Conservation (phyloP, 2,888 invertebrate genomes). For the Gymnosoma rotundatum region DNA sequence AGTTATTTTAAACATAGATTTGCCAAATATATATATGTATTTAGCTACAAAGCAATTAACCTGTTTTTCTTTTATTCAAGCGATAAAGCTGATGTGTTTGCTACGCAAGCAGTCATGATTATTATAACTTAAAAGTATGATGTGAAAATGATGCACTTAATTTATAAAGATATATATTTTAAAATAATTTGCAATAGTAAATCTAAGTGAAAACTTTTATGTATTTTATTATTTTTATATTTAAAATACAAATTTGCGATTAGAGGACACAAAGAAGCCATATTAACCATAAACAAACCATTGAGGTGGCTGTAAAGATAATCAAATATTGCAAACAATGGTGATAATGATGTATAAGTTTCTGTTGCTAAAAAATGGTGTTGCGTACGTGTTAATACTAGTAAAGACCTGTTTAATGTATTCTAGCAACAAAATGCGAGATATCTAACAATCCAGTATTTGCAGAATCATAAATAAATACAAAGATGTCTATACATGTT, state of each 20-base stretch:
- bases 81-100: constrained; percentile 31
- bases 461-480: constrained; percentile 11
- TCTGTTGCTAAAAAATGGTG: constrained; percentile 14
- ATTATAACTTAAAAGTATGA: constrained; percentile 53
- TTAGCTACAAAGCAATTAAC: no score
- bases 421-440: constrained; percentile 13
- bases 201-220: constrained; percentile 48
- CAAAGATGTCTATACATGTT: background rate
- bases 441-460: background rate
- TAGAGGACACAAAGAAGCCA: constrained; percentile 20
- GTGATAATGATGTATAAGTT: constrained; percentile 8
- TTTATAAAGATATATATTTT: constrained; percentile 69
- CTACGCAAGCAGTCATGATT: constrained; percentile 16
- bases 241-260: constrained; percentile 43
- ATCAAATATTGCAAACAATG: constrained; percentile 25
- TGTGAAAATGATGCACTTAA: constrained; percentile 67
- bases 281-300: constrained; percentile 52
- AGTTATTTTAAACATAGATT: no score
- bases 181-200: constrained; percentile 53
- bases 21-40: no score
- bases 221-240: constrained; percentile 16
- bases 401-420: constrained; percentile 25
- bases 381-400: constrained; percentile 47
- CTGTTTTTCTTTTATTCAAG: background rate
- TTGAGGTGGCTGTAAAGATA: constrained; percentile 44